Evolutionary conservation across 2,113 vertebrate species (phyloP).

Genomic region (Centropus bengalensis): DNA sequence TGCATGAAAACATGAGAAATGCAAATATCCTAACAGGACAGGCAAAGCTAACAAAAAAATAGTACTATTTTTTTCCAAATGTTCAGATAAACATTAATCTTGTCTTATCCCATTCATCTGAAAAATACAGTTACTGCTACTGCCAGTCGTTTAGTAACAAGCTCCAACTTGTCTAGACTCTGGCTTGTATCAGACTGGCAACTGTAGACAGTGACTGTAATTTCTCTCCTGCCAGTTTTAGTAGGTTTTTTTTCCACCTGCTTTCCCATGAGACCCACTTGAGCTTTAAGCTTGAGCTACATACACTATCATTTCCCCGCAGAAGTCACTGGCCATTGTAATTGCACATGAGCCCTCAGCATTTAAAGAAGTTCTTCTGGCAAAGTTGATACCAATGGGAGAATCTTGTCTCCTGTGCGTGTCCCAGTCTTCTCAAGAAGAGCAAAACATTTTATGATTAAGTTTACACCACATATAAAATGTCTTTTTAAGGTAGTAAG

Average conservation of each 20-base stretch:
- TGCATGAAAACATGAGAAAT: not conserved
- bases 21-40: not conserved
- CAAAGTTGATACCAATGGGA: not conserved
- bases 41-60: not conserved
- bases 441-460: not conserved
- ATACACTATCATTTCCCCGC: not conserved
- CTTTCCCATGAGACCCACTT: not conserved
- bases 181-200: not conserved
- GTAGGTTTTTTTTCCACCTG: fast-evolving
- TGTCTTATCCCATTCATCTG: not conserved
- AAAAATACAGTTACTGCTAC: not conserved
- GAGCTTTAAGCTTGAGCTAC: not conserved
- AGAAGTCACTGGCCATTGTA: not conserved
- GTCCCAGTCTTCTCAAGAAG: not conserved
- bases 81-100: not conserved
- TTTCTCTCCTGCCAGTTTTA: not conserved
- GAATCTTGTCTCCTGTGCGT: fast-evolving
- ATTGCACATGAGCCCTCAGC: not conserved
- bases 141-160: not conserved
- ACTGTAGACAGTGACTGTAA: not conserved
- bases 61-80: not conserved
- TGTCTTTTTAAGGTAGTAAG: not conserved
- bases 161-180: not conserved
- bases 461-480: not conserved
- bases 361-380: not conserved